Evolutionary conservation across 2,797 vertebrate species (phyloP), one percentile per base, ranked within the genome.

Genomic region (Basileuterus tristriatus): DNA sequence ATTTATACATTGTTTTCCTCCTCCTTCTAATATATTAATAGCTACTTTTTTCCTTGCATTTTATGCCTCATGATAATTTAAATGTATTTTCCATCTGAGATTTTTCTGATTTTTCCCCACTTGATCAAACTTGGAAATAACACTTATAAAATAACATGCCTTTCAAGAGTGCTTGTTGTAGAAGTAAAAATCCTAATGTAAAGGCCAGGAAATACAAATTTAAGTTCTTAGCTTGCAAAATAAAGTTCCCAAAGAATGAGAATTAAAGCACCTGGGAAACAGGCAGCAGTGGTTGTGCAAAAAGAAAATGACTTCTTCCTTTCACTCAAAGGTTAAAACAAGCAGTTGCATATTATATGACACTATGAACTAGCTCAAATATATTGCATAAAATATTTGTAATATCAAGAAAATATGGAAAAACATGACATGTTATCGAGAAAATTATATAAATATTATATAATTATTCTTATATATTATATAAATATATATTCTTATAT

Each of bases 181-280:
- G 58, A 72, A 64, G 47, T 52, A 34, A 68, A 91, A 83, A 80
- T 58, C 67, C 27, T 79, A 71, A 83, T 7, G 8, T 65, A 77
- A 55, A 79, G 85, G 85, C 52, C 81, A 86, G 82, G 69, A 96
- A 94, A 90, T 76, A 72, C 39, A 91, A 69, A 62, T 91, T 67
- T 92, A 89, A 96, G 90, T 90, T 71, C 60, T 95, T 96, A 91
- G 64, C 36, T 87, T 60, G 12, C 37, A 91, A 94, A 96, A 81
- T 79, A 64, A 90, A 80, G 24, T 89, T 96, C 79, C 59, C 64
- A 95, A 96, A 92, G 47, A 89, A 32, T n/a, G 21, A 89, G 67
- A 83, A 83, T 70, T 85, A 56, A 96, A 94, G 63, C 1, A 2
- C 90, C 68, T 59, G 46, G 32, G 56, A 83, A 91, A 68, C 27